Conservation (phyloP, 2,888 invertebrate genomes). For the Meandrusa payeni region DNA sequence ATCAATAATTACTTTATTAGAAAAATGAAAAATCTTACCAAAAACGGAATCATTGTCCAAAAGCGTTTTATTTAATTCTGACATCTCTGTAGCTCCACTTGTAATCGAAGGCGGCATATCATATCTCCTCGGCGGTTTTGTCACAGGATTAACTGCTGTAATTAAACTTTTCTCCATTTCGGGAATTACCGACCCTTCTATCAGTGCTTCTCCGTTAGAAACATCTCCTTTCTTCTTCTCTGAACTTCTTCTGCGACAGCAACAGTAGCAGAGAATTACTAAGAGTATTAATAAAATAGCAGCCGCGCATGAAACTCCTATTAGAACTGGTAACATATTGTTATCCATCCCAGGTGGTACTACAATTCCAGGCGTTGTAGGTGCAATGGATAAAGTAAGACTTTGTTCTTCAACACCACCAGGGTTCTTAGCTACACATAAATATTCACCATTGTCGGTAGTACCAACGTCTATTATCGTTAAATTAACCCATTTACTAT, state of each 20-base stretch:
- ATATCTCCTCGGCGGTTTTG: slow-evolving; percentile 89
- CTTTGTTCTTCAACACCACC: slow-evolving; percentile 90
- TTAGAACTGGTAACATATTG: slow-evolving; percentile 76
- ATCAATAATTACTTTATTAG: too few relatives aligned
- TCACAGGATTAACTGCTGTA: slow-evolving; percentile 91
- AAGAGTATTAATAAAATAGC: slow-evolving; percentile 75
- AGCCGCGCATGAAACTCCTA: slow-evolving; percentile 69
- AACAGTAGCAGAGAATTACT: slow-evolving; percentile 81
- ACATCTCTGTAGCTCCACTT: slow-evolving; percentile 89
- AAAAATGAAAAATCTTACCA: slow-evolving; percentile 75
- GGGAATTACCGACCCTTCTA: slow-evolving; percentile 88
- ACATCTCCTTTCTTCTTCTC: slow-evolving; percentile 82
- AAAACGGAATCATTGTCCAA: slow-evolving; percentile 90
- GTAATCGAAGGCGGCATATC: slow-evolving; percentile 86
- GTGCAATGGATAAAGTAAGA: slow-evolving; percentile 81
- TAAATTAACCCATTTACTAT: slow-evolving; percentile 83
- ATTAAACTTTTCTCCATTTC: slow-evolving; percentile 93
- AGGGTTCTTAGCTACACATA: slow-evolving; percentile 90
- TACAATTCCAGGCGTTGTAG: slow-evolving; percentile 61
- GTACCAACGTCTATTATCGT: slow-evolving; percentile 83
- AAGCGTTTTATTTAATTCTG: slow-evolving; percentile 89
- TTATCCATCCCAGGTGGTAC: slow-evolving; percentile 78
- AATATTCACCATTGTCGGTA: slow-evolving; percentile 87
- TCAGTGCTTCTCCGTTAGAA: slow-evolving; percentile 84
- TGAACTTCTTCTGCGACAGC: slow-evolving; percentile 73